Evolutionary conservation across 1,140 invertebrate species (phyloP).

Genomic region (Kradibia gibbosae): DNA sequence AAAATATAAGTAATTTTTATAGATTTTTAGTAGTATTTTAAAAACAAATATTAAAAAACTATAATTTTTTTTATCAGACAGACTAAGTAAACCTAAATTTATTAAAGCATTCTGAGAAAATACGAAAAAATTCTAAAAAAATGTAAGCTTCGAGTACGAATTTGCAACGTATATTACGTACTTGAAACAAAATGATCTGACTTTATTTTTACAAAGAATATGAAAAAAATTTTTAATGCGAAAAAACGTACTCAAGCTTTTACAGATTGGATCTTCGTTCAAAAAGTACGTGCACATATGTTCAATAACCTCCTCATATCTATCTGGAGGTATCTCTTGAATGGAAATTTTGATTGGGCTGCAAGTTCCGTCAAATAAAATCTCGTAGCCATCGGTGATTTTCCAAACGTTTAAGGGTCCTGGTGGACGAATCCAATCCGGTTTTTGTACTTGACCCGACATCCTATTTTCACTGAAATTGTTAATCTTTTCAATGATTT

Average conservation of each 20-base stretch:
- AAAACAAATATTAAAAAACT: too few relatives aligned
- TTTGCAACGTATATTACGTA: too few relatives aligned
- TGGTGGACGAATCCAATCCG: conserved; percentile 53
- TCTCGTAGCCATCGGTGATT: conserved; percentile 42
- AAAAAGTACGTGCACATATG: conserved; percentile 62
- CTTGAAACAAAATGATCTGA: not conserved
- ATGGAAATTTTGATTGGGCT: conserved; percentile 57
- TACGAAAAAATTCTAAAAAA: too few relatives aligned
- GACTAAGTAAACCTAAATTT: too few relatives aligned
- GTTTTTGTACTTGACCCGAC: conserved; percentile 8
- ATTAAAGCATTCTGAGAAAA: too few relatives aligned
- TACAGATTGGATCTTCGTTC: conserved; percentile 60
- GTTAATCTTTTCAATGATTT: not conserved
- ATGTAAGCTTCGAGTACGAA: too few relatives aligned
- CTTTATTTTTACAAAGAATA: not conserved
- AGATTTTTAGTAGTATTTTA: too few relatives aligned
- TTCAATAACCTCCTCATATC: conserved; percentile 61
- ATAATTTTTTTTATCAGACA: too few relatives aligned
- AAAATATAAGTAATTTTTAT: too few relatives aligned
- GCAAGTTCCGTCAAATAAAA: not conserved
- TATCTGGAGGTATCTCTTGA: conserved; percentile 63
- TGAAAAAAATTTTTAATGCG: not conserved
- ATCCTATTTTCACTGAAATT: conserved; percentile 35
- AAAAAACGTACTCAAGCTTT: conserved; percentile 54
- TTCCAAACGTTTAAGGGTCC: conserved; percentile 58